Conservation (phyloP, 1,140 invertebrate species). For the Euglossa dilemma region DNA sequence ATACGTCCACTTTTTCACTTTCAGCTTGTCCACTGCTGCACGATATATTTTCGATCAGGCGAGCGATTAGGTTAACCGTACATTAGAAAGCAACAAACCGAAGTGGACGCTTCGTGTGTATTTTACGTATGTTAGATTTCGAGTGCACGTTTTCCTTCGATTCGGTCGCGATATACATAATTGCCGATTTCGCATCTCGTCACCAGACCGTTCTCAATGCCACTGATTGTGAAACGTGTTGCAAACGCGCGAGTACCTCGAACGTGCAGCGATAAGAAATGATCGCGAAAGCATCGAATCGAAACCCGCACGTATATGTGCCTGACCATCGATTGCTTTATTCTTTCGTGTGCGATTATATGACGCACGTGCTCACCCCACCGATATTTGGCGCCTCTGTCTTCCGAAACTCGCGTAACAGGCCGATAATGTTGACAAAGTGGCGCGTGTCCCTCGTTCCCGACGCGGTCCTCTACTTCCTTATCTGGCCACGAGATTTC, state of each 20-base stretch:
- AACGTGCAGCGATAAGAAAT: constrained; percentile 39
- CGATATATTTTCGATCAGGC: too few relatives aligned
- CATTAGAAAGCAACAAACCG: too few relatives aligned
- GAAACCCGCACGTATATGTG: not conserved
- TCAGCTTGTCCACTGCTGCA: too few relatives aligned
- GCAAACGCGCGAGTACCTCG: constrained; percentile 16
- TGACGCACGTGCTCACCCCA: not conserved
- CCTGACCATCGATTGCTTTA: not conserved
- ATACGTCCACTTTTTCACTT: too few relatives aligned
- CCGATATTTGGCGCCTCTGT: not conserved
- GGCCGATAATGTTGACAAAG: not conserved
- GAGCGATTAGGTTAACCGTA: not conserved
- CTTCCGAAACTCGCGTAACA: too few relatives aligned
- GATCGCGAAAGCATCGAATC: constrained; percentile 8
- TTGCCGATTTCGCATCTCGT: not conserved
- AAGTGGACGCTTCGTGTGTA: too few relatives aligned
- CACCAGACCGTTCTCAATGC: not conserved
- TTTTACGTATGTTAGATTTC: not conserved
- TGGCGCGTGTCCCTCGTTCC: not conserved
- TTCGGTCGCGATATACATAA: not conserved
- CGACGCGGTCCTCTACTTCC: not conserved
- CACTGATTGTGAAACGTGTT: constrained; percentile 42
- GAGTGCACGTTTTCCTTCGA: not conserved
- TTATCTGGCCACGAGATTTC: not conserved
- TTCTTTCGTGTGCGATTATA: not conserved